These are phyloP conservation scores for Plectropomus leopardus DNA, from an alignment of 2,113 vertebrate species.

Conservation along the genomic window DNA sequence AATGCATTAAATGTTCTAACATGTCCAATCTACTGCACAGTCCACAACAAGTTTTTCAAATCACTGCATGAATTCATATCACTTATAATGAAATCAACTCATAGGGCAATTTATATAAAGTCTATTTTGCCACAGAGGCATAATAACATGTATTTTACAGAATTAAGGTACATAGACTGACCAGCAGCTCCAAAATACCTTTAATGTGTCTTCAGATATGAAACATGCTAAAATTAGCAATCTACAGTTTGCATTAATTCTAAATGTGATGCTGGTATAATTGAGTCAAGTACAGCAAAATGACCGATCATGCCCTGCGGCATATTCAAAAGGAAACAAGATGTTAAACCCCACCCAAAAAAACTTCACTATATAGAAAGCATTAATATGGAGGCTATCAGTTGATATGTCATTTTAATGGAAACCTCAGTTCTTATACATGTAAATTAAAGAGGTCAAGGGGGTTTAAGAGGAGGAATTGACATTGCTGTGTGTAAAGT, in stretches of 20 bases:
- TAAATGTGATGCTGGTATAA: constrained; percentile 43
- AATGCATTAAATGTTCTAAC: constrained; percentile 45
- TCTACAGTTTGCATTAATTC: constrained; percentile 47
- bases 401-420: background rate
- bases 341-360: constrained; percentile 25
- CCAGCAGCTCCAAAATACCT: constrained; percentile 85
- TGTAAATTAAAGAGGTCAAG: constrained; percentile 1
- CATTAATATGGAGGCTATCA: background rate
- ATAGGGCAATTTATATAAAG: constrained; percentile 47
- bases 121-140: constrained; percentile 45
- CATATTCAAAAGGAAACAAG: constrained; percentile 73
- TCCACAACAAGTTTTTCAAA: constrained; percentile 49
- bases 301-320: constrained; percentile 34
- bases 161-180: constrained; percentile 79
- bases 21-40: constrained; percentile 33
- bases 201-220: constrained; percentile 59
- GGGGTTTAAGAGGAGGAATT: constrained; percentile 24
- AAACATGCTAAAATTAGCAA: constrained; percentile 62
- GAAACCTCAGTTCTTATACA: constrained; percentile 14
- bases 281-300: constrained; percentile 51
- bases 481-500: constrained; percentile 28
- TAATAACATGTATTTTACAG: constrained; percentile 68
- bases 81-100: constrained; percentile 58
- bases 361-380: constrained; percentile 4
- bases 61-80: constrained; percentile 50